Conservation (phyloP, 2,888 invertebrate genomes). For the Oxyscelio sp. region DNA sequence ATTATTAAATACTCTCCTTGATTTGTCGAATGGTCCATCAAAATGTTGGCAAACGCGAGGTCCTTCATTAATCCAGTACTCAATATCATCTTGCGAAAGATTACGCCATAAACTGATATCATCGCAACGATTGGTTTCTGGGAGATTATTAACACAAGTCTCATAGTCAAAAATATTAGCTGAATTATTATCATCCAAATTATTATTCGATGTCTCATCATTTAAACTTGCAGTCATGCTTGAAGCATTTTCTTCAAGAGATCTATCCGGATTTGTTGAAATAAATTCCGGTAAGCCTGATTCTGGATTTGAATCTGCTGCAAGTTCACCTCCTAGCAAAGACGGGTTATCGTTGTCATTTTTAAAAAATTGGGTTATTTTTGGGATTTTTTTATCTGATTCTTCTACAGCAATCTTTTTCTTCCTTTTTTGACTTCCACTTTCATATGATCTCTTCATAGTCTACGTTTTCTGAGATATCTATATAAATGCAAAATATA, state of each 20-base stretch:
- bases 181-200: neutral
- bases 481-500: too few species aligned
- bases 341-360: neutral
- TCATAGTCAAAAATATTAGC: neutral
- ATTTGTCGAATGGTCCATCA: constrained; percentile 5
- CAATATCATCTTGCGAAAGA: constrained; percentile 6
- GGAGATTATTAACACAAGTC: neutral
- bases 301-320: too few species aligned
- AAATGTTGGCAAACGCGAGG: constrained; percentile 11
- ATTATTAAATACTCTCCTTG: constrained; percentile 1
- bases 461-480: too few species aligned
- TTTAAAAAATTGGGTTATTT: constrained; percentile 4
- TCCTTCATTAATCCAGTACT: constrained; percentile 13
- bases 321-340: neutral
- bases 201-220: neutral
- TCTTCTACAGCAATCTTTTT: neutral
- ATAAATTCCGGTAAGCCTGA: too few species aligned
- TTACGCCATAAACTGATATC: constrained; percentile 10
- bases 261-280: neutral
- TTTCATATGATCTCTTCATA: constrained; percentile 10
- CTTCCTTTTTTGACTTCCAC: constrained; percentile 2
- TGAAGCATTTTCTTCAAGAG: neutral
- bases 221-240: neutral
- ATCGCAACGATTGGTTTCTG: constrained; percentile 2
- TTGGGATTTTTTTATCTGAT: constrained; percentile 3